Evolutionary conservation across 2,797 vertebrate species (phyloP), one percentile per base, ranked within the genome.

Genomic region (Coregonus suidteri): DNA sequence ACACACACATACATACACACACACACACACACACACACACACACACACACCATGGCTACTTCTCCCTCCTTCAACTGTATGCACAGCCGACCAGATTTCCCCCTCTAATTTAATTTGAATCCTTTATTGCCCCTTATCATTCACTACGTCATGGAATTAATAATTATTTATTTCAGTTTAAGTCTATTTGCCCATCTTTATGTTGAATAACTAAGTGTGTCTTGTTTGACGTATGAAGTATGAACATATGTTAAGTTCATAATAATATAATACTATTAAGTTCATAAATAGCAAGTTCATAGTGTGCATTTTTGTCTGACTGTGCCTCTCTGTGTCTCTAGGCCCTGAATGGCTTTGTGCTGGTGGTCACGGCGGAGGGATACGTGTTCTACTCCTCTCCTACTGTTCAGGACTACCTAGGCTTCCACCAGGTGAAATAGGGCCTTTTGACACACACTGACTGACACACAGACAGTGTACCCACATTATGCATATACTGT

Each of bases 401-500:
- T 1, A 95, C 94, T 0, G 94, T 96, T 85, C 94, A 95, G 88
- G 95, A 96, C 85, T 96, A 95, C 67, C 91, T 96, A 1, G 95
- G 95, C 75, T 96, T 96, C 87, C 95, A 96, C 56, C 94, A 96
- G 95, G 95, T 96, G 70, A 74, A 25, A 34, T 65, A 37, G 35
- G 2, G 2, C n/a, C n/a, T 62, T 62, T 62, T 62, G 56, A 62
- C 56, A 18, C 18, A 56, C 54, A n/a, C 2, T 20, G 56, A 62
- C 56, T 20, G n/a, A 54, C 53, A 54, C 15, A 62, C n/a, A 56
- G 16, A 59, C 15, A 64, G 20, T 67, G 59, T 9, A 64, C 20
- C 59, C 59, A 11, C 59, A 64, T 25, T 1, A 25, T 64, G 59
- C 59, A 25, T 25, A 16, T 64, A 64, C 20, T 9, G 59, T 11